Evolutionary conservation across 2,797 vertebrate species (phyloP).

Genomic region (Chiroxiphia lanceolata): DNA sequence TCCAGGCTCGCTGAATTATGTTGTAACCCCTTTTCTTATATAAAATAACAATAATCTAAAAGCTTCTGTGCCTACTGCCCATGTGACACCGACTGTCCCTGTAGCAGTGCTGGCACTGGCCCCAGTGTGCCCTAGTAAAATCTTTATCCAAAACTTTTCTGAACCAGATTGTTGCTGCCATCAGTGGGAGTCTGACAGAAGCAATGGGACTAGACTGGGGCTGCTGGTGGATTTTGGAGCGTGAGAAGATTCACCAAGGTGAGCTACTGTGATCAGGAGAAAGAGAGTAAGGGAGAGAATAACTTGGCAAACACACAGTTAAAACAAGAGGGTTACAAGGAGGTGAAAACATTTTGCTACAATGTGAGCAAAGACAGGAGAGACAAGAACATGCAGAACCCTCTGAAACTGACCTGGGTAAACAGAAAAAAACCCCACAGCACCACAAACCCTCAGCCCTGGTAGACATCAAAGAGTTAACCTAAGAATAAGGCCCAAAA

Average conservation of each 20-base stretch:
- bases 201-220: background rate
- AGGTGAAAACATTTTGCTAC: background rate
- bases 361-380: background rate
- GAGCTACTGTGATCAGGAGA: background rate
- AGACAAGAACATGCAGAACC: background rate
- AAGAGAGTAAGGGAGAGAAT: background rate
- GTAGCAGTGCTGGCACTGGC: background rate
- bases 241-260: background rate
- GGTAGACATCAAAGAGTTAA: background rate
- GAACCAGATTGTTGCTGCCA: background rate
- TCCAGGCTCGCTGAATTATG: background rate
- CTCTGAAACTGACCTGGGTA: background rate
- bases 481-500: slow-evolving; percentile 20
- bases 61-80: background rate
- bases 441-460: background rate
- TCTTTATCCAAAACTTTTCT: background rate
- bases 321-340: background rate
- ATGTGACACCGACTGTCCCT: background rate
- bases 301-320: background rate
- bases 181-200: background rate
- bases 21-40: background rate
- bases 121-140: no score
- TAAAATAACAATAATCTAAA: background rate
- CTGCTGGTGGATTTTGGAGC: background rate
- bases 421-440: background rate